Evolutionary conservation across 1,140 invertebrate species (phyloP).

Genomic region (Amyelois transitella): DNA sequence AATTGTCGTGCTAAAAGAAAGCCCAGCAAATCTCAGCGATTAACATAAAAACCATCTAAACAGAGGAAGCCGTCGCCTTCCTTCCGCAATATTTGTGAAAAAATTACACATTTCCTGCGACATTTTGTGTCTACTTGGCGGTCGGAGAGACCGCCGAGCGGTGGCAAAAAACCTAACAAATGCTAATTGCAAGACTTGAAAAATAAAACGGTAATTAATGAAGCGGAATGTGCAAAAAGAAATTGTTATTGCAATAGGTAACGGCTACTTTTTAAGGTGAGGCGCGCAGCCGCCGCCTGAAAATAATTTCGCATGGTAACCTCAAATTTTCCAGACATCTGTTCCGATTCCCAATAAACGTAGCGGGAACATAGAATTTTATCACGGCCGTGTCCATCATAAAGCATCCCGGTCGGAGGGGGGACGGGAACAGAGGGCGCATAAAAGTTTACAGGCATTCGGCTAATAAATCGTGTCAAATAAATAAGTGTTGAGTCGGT

Average conservation of each 20-base stretch:
- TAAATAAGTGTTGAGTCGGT: slow-evolving; percentile 74
- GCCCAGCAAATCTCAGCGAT: slow-evolving; percentile 60
- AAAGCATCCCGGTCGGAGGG: slow-evolving; percentile 43
- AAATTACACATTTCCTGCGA: slow-evolving; percentile 63
- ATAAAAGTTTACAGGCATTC: slow-evolving; percentile 72
- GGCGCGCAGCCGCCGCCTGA: background rate
- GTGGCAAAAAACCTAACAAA: slow-evolving; percentile 40
- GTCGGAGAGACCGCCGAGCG: slow-evolving; percentile 23
- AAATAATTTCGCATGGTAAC: slow-evolving; percentile 29
- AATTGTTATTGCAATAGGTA: slow-evolving; percentile 26
- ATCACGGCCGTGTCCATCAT: slow-evolving; percentile 61
- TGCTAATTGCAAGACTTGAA: slow-evolving; percentile 46
- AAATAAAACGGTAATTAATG: slow-evolving; percentile 48
- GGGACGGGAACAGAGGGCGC: slow-evolving; percentile 36
- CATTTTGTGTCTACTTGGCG: slow-evolving; percentile 43
- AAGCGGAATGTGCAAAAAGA: slow-evolving; percentile 36
- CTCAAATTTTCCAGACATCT: slow-evolving; percentile 49
- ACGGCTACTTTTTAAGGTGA: slow-evolving; percentile 7
- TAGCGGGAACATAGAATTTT: slow-evolving; percentile 62
- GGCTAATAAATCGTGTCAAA: slow-evolving; percentile 72
- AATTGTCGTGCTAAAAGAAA: slow-evolving; percentile 64
- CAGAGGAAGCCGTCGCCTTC: slow-evolving; percentile 55
- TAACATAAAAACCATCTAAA: slow-evolving; percentile 72
- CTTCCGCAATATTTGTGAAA: slow-evolving; percentile 69
- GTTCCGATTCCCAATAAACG: slow-evolving; percentile 59